A percentile compares a stretch with the other conserved stretches of the same genome.
These are phyloP conservation scores for Ornithorhynchus anatinus DNA, from an alignment of 2,113 vertebrate genomes.

Conservation along the genomic window DNA sequence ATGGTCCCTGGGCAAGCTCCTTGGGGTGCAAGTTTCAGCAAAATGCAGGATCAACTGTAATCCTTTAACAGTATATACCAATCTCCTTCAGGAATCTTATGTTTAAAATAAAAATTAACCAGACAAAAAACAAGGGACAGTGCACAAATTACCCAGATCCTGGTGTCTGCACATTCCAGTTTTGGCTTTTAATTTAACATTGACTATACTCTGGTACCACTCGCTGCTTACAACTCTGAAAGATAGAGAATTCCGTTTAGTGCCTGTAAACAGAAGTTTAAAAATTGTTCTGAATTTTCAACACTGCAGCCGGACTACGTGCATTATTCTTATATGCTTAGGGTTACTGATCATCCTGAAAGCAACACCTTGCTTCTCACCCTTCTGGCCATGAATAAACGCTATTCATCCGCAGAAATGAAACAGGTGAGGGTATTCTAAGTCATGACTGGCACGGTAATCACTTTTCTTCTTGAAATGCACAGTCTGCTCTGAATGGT, in stretches of 20 bases:
- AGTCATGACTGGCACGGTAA: not conserved
- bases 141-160: constrained; percentile 70
- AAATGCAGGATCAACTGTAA: constrained; percentile 59
- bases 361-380: constrained; percentile 19
- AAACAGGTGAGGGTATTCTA: constrained; percentile 6
- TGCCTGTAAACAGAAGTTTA: constrained; percentile 70
- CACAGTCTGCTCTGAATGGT: constrained; percentile 8
- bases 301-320: constrained; percentile 18
- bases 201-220: constrained; percentile 73
- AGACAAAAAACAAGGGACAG: constrained; percentile 69
- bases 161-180: constrained; percentile 80
- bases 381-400: not conserved
- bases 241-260: constrained; percentile 56
- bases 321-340: not conserved
- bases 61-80: constrained; percentile 54
- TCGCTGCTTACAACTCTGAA: constrained; percentile 66
- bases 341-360: not conserved
- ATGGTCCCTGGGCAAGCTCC: constrained; percentile 78
- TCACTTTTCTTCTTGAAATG: constrained; percentile 20
- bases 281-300: constrained; percentile 66
- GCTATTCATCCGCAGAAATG: not conserved
- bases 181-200: constrained; percentile 78
- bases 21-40: constrained; percentile 64
- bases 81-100: constrained; percentile 58
- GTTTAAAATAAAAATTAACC: constrained; percentile 54